phyloP scores from a whole-genome alignment of 2,113 vertebrate species.

The Calonectris borealis region DNA sequence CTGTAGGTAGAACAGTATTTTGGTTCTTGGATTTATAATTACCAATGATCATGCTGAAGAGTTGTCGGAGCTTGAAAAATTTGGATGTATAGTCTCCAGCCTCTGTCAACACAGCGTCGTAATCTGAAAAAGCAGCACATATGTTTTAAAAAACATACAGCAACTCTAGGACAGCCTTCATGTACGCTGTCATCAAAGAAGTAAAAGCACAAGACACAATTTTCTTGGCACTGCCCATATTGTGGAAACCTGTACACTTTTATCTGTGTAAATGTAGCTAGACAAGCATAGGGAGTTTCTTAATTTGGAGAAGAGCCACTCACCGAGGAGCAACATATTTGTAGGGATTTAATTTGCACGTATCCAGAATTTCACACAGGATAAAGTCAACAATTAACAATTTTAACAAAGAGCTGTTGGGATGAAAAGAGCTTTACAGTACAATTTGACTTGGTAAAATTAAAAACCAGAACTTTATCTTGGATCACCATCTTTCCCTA shows the following conservation, averaged over 20 bases:
- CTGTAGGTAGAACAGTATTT: neutral
- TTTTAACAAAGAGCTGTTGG: neutral
- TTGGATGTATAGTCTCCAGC: constrained; percentile 93
- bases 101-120: constrained; percentile 91
- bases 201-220: neutral
- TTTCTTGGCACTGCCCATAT: neutral
- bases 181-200: neutral
- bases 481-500: neutral
- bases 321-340: neutral
- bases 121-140: constrained; percentile 80
- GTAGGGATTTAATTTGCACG: neutral
- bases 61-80: constrained; percentile 84
- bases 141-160: neutral
- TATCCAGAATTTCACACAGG: neutral
- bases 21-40: neutral
- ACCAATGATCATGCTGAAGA: constrained; percentile 83
- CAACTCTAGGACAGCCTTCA: neutral
- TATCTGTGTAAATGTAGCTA: neutral
- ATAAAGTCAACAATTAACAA: neutral
- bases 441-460: neutral
- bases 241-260: neutral
- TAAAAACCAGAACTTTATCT: neutral
- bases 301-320: neutral
- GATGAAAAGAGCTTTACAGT: neutral
- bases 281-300: neutral